Evolutionary conservation across 2,888 invertebrate genomes (phyloP), one percentile per base, ranked within the genome.

Genomic region (Drosophila lutescens): DNA sequence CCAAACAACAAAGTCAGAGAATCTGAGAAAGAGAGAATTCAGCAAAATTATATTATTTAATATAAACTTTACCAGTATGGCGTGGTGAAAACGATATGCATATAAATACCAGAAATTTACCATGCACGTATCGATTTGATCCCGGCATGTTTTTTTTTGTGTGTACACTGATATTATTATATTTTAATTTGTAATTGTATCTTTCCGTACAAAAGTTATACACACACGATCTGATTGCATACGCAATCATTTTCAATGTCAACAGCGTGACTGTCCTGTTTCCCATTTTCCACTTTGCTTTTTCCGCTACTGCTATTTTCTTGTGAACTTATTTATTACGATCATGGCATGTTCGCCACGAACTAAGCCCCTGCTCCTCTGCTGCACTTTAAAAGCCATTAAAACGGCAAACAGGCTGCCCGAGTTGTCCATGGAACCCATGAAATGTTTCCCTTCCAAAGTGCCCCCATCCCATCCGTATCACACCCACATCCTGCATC

Each of bases 361-460:
- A 62, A 47, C 62, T 62, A 62, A 62, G 47, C 47, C 47, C 61
- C 36, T 12, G 13, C n/a, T 20, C 17, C 61, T 56, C 34, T 12
- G 49, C 72, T 81, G 85, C 85, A 76, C 81, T 86, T 84, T 81
- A 81, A 84, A 84, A 79, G 77, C 87, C 85, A 86, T 86, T 85
- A 81, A 86, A 81, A 79, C 77, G 76, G 85, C 74, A 77, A 84
- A 84, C 85, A 76, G 82, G 63, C 81, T 61, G 61, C 46, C 26
- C 44, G 41, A 30, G 30, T 26, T 15, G 49, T 30, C 36, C 63
- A 23, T 15, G 63, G 63, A 34, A 12, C 17, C 46, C 66, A 12
- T 34, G 44, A 36, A 65, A 51, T 40, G 44, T 44, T 51, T 38
- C 50, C 61, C 68, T 47, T 53, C 46, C 51, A 58, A 58, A 69